Evolutionary conservation across 1,140 invertebrate genomes (phyloP), one percentile per base, ranked within the genome.

Genomic region (Streblospio benedicti): DNA sequence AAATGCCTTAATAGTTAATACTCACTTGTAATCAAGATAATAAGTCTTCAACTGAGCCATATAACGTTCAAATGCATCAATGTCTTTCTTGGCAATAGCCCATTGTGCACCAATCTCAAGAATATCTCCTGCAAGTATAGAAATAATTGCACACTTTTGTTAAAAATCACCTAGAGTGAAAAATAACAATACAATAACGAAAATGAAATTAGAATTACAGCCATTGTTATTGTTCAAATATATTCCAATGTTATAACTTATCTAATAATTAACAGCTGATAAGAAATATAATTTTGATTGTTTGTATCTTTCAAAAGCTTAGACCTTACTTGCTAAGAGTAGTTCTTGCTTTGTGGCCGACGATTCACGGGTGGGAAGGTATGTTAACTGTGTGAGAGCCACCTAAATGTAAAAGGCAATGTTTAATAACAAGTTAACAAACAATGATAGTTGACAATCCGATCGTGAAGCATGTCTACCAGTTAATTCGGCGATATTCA

Each of bases 21-120:
- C 53, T 35, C 20, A 56, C 53, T 91, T 91, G 75, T 96, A 97
- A 81, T 97, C 93, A 74, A 95, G 90, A 76, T 97, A 98, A 72
- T 97, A 97, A 74, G 90, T 91, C 78, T 97, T 97, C 23, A 98
- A 76, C 77, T 97, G 94, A 20, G 93, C 90, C 85, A 97, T 93
- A 66, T 93, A 96, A 71, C 93, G 82, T 75, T 97, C 93, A 79
- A 97, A 98, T 0, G 91, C 86, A 65, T 90, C 89, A 58, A 96
- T 92, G 80, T 97, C 89, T 78, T 91, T 87, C 25, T 82, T 85
- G 27, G 87, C 86, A 62, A 97, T 93, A 65, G 91, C 93, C 85
- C 90, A 94, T 79, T 94, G 90, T 30, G 91, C 93, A 62, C 93
- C 94, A 68, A 97, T 93, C 84, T 98, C 94, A 31, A 98, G 79